These are phyloP conservation scores for Vanessa atalanta DNA, from an alignment of 1,140 invertebrate genomes.

Conservation along the genomic window DNA sequence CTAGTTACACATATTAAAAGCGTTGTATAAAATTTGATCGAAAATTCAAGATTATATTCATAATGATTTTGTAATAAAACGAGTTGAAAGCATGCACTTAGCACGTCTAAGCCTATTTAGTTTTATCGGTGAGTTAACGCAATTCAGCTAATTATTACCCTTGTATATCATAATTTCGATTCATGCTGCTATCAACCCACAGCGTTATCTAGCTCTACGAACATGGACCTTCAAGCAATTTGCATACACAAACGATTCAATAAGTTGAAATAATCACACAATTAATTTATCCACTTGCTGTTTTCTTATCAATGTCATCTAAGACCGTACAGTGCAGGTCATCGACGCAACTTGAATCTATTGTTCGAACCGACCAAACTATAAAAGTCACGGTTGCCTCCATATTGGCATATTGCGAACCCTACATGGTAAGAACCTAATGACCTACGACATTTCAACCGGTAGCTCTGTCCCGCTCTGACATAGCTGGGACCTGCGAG, in stretches of 20 bases:
- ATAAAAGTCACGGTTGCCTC: conserved; percentile 71
- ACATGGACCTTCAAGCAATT: conserved; percentile 32
- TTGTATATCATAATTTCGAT: conserved; percentile 6
- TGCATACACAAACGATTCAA: conserved; percentile 47
- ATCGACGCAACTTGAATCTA: conserved; percentile 70
- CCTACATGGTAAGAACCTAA: conserved; percentile 75
- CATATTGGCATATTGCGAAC: conserved; percentile 78
- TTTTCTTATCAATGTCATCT: conserved; percentile 67
- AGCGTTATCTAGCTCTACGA: conserved; percentile 6
- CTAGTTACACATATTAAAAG: not conserved
- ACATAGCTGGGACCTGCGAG: conserved; percentile 20
- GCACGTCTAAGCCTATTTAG: conserved; percentile 10
- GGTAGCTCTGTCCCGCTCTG: conserved; percentile 54
- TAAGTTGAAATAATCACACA: conserved; percentile 56
- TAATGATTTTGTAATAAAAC: not conserved
- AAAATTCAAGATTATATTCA: not conserved
- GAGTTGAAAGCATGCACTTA: conserved; percentile 5
- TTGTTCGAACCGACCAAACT: conserved; percentile 63
- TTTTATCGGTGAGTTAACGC: conserved; percentile 10
- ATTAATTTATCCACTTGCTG: conserved; percentile 62
- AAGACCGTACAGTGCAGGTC: conserved; percentile 49
- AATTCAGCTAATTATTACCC: conserved; percentile 16
- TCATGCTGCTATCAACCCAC: conserved; percentile 11
- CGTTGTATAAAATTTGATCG: not conserved
- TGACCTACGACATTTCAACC: conserved; percentile 79